Conservation (phyloP, 2,113 vertebrate genomes). For the Trochalopteron elliotii region DNA sequence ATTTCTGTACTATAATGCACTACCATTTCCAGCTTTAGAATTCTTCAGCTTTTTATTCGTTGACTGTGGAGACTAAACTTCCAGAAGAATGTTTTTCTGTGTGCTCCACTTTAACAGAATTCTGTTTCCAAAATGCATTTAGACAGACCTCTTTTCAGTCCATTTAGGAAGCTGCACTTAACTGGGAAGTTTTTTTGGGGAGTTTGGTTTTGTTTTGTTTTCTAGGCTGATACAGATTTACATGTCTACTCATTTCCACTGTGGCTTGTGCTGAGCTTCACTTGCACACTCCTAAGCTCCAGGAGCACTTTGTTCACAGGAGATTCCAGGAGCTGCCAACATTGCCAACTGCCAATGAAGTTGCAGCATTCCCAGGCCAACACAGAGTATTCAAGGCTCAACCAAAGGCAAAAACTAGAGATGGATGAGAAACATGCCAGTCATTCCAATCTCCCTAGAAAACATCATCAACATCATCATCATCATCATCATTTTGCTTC, state of each 20-base stretch:
- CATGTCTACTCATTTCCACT: neutral
- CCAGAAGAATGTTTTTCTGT: neutral
- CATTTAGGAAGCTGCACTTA: neutral
- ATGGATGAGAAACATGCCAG: neutral
- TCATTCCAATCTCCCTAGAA: neutral
- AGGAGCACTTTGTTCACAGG: neutral
- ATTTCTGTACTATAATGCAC: neutral
- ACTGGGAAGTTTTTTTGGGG: neutral
- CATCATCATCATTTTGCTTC: neutral
- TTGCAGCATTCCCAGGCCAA: neutral
- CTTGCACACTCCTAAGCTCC: rapidly evolving
- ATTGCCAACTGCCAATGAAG: neutral
- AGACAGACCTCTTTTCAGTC: neutral
- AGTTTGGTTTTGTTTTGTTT: neutral
- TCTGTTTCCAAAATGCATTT: neutral
- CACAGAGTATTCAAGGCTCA: neutral
- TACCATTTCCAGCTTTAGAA: neutral
- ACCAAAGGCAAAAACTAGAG: neutral
- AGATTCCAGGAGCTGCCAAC: rapidly evolving
- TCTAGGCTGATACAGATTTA: neutral
- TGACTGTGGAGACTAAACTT: neutral
- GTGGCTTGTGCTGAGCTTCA: neutral
- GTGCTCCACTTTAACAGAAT: neutral
- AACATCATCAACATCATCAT: neutral
- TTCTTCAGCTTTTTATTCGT: neutral